Conservation (phyloP, 2,888 invertebrate genomes). For the Venustoraphidia nigricollis region DNA sequence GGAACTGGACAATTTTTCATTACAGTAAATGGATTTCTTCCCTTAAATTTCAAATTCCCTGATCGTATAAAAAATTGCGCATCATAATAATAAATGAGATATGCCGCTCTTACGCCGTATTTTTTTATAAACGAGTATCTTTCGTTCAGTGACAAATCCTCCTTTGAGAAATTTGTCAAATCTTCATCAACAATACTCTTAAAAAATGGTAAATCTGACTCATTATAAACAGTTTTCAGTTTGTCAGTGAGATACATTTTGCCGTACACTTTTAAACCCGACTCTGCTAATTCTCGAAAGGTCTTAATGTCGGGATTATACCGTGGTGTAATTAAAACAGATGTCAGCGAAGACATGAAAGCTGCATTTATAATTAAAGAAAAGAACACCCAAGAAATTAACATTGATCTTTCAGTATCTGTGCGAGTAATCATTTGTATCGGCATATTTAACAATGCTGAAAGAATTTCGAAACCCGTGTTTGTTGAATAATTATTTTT, state of each 20-base stretch:
- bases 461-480: neutral
- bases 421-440: neutral
- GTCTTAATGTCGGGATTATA: neutral
- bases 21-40: neutral
- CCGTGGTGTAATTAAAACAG: neutral
- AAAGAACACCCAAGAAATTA: neutral
- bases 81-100: too few species aligned
- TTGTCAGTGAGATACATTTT: neutral
- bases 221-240: neutral
- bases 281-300: neutral
- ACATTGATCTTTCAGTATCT: neutral
- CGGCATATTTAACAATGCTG: neutral
- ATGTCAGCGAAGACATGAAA: neutral
- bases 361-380: neutral
- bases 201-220: too few species aligned
- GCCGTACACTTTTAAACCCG: neutral
- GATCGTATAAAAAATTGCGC: too few species aligned
- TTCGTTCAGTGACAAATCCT: too few species aligned
- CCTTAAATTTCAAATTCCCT: too few species aligned
- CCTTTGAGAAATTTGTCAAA: too few species aligned
- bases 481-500: neutral
- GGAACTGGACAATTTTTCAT: conserved; percentile 37
- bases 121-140: too few species aligned
- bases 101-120: too few species aligned
- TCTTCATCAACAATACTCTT: too few species aligned